Conservation (phyloP, 1,140 invertebrate species). For the Sinella curviseta region DNA sequence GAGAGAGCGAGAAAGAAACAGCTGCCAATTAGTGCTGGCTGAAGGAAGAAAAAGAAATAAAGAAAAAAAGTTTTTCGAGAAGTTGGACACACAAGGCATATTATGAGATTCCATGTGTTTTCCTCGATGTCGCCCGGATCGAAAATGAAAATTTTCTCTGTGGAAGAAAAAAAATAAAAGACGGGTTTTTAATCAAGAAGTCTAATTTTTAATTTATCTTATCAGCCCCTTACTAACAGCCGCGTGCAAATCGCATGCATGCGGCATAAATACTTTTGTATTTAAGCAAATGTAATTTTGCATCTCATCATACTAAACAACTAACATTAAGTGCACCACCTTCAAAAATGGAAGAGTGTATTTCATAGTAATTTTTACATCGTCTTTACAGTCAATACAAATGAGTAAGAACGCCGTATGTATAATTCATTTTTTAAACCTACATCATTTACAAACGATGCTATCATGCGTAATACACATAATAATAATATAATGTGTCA, state of each 20-base stretch:
- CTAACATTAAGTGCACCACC: too few species aligned
- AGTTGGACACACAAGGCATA: neutral
- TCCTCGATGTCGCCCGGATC: neutral
- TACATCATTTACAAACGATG: too few species aligned
- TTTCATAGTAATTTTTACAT: too few species aligned
- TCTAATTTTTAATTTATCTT: neutral
- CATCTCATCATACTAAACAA: neutral
- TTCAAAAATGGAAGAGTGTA: too few species aligned
- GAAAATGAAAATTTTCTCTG: neutral
- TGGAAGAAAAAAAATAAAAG: neutral
- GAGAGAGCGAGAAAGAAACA: neutral
- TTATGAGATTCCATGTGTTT: neutral
- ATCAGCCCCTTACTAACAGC: neutral
- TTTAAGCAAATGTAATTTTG: neutral
- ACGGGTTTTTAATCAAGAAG: neutral
- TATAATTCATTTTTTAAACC: too few species aligned
- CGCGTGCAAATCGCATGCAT: too few species aligned
- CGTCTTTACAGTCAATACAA: too few species aligned
- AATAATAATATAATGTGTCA: too few species aligned
- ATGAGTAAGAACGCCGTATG: too few species aligned
- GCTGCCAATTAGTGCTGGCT: neutral
- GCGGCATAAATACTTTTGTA: neutral
- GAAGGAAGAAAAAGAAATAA: neutral
- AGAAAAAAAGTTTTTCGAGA: neutral
- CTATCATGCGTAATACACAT: too few species aligned